These are phyloP conservation scores for Hormiphora californensis DNA, from an alignment of 37 sponge, comb jelly and placozoan genomes.

Conservation along the genomic window DNA sequence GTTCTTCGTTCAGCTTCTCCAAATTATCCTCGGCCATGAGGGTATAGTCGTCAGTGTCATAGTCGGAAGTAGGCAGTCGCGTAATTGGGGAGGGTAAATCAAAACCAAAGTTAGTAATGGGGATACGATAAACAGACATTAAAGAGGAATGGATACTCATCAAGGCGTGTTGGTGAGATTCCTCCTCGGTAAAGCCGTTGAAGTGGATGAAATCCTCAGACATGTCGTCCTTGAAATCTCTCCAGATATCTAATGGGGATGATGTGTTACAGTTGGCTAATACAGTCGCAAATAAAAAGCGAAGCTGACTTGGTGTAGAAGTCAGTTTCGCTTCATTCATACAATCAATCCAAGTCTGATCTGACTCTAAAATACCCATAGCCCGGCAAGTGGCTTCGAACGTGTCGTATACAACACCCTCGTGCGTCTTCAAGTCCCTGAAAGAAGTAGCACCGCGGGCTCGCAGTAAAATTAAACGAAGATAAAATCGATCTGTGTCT, in stretches of 20 bases:
- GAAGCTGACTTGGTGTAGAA: background rate
- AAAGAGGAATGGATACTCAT: background rate
- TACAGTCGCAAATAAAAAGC: background rate
- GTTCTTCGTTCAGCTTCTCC: background rate
- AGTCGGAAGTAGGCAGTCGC: too few relatives aligned
- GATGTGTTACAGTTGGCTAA: background rate
- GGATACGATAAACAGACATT: background rate
- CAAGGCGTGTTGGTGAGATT: background rate
- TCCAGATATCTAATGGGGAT: background rate
- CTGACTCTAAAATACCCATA: background rate
- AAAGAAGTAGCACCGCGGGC: background rate
- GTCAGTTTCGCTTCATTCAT: background rate
- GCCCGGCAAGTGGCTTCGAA: background rate
- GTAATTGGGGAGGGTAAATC: too few relatives aligned
- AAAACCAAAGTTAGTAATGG: constrained; percentile 15
- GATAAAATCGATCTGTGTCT: background rate
- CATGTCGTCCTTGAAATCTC: background rate
- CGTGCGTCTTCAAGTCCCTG: background rate
- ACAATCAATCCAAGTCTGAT: background rate
- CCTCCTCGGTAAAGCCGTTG: background rate
- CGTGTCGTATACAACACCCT: background rate
- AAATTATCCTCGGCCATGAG: too few relatives aligned
- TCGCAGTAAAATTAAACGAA: background rate
- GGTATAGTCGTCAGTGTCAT: too few relatives aligned
- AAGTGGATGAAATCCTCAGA: background rate